A percentile compares a stretch with the other conserved stretches of the same genome.
These are phyloP conservation scores for Erythrocebus patas DNA, from an alignment of 2,113 vertebrate species.

Conservation along the genomic window DNA sequence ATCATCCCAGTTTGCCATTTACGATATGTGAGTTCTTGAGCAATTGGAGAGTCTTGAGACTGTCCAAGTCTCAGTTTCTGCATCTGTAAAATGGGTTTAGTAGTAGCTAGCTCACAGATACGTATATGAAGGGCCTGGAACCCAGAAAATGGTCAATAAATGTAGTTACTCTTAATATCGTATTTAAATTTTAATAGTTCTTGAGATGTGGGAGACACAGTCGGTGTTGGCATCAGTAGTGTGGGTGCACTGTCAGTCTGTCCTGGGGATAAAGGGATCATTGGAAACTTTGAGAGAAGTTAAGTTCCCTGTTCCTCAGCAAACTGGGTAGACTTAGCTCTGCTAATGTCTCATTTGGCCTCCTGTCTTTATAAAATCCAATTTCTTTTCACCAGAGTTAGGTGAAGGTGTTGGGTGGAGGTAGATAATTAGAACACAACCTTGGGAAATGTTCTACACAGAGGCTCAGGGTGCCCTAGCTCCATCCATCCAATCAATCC, in stretches of 20 bases:
- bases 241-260: not conserved
- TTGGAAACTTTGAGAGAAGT: not conserved
- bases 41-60: not conserved
- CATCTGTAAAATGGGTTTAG: not conserved
- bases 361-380: not conserved
- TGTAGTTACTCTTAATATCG: not conserved
- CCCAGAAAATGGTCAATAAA: not conserved
- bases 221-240: not conserved
- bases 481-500: not conserved
- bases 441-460: not conserved
- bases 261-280: not conserved
- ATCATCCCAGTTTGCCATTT: not conserved
- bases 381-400: not conserved
- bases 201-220: not conserved
- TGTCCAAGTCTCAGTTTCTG: not conserved
- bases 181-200: not conserved
- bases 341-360: not conserved
- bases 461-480: not conserved
- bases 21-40: not conserved
- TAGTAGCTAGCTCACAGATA: not conserved
- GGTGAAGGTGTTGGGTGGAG: not conserved
- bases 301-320: not conserved
- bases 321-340: not conserved
- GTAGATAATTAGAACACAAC: not conserved
- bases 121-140: not conserved